Conservation (phyloP, 1,140 invertebrate species). For the Schlechtendalia chinensis region DNA sequence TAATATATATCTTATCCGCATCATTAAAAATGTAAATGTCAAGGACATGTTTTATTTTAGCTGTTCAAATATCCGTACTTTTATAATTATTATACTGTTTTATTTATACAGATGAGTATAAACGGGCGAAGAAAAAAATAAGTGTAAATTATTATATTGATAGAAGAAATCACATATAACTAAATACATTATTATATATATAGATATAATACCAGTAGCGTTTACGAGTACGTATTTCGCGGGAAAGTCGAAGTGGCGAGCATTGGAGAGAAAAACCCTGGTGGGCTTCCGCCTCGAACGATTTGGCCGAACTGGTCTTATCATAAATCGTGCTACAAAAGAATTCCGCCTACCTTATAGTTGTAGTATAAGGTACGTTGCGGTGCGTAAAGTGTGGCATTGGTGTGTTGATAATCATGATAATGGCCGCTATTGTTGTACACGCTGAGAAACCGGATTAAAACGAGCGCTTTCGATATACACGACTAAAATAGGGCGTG, state of each 20-base stretch:
- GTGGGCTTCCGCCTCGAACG: not conserved
- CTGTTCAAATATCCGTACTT: too few relatives aligned
- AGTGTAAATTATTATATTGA: too few relatives aligned
- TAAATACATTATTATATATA: too few relatives aligned
- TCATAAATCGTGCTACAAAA: not conserved
- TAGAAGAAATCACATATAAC: too few relatives aligned
- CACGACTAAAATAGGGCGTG: constrained; percentile 44
- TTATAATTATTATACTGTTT: too few relatives aligned
- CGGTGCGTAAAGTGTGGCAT: constrained; percentile 22
- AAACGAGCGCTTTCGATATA: constrained; percentile 36
- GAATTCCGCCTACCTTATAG: not conserved
- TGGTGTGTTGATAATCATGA: constrained; percentile 43
- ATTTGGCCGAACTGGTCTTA: not conserved
- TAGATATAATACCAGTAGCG: too few relatives aligned
- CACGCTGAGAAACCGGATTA: constrained; percentile 36
- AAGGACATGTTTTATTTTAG: too few relatives aligned
- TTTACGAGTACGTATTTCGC: not conserved
- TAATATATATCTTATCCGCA: too few relatives aligned
- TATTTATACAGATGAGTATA: too few relatives aligned
- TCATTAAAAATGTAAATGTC: too few relatives aligned
- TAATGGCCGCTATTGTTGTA: constrained; percentile 40
- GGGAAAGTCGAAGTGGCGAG: not conserved
- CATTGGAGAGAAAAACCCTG: not conserved
- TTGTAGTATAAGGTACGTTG: too few relatives aligned
- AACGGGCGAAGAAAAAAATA: too few relatives aligned